Conservation (phyloP, 2,113 vertebrate genomes). For the Oostethus manadensis region DNA sequence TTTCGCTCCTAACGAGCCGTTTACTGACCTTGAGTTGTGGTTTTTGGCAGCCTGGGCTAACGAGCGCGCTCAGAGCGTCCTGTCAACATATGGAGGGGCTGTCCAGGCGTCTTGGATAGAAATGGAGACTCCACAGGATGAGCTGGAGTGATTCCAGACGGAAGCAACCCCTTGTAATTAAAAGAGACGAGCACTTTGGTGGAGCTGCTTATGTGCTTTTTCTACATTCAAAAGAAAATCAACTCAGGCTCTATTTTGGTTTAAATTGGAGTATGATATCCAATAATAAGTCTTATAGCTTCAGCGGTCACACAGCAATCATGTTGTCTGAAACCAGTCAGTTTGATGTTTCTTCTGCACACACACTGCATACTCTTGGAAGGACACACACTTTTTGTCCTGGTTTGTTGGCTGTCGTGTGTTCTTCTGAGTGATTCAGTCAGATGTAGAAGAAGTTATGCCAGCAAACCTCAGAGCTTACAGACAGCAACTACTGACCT, state of each 20-base stretch:
- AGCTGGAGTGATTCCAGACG: conserved; percentile 41
- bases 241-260: background rate
- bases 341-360: background rate
- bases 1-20: conserved; percentile 26
- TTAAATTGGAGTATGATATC: background rate
- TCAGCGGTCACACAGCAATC: background rate
- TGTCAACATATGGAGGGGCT: conserved; percentile 51
- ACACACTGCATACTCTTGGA: conserved; percentile 1
- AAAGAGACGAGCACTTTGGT: background rate
- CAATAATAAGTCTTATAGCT: background rate
- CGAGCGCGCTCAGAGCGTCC: conserved; percentile 31
- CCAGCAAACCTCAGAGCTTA: conserved; percentile 40
- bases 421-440: conserved; percentile 49
- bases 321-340: background rate
- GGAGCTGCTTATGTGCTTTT: background rate
- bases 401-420: conserved; percentile 33
- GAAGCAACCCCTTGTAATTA: conserved; percentile 33
- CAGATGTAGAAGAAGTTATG: conserved; percentile 41
- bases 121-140: conserved; percentile 29
- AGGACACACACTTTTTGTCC: background rate
- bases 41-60: conserved; percentile 42
- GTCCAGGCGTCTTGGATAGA: conserved; percentile 25
- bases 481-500: conserved; percentile 59
- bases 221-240: background rate
- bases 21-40: conserved; percentile 52